Conservation (phyloP, 2,797 vertebrate species). For the Acanthornis magna region DNA sequence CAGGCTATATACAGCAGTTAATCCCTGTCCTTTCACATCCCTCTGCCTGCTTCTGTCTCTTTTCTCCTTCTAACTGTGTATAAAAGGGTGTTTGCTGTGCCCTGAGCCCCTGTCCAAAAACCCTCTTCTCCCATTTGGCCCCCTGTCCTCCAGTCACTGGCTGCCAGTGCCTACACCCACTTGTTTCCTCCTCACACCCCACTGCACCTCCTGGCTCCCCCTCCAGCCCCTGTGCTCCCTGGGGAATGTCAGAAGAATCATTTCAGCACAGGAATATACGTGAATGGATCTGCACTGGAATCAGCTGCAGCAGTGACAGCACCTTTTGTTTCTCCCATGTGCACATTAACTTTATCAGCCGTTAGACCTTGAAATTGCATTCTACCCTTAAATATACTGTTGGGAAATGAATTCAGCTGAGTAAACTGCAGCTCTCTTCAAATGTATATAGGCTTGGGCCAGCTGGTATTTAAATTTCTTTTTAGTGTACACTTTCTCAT, state of each 20-base stretch:
- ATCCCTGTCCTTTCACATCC: background rate
- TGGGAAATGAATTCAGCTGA: slow-evolving; percentile 55
- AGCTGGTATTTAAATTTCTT: slow-evolving; percentile 37
- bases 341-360: slow-evolving; percentile 13
- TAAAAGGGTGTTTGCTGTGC: background rate
- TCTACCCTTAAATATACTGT: slow-evolving; percentile 39
- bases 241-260: background rate
- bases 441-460: background rate
- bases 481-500: background rate
- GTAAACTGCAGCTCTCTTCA: slow-evolving; percentile 24
- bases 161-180: background rate
- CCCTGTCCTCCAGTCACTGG: background rate
- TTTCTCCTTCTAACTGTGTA: background rate
- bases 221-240: background rate
- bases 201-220: background rate
- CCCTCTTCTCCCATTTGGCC: background rate
- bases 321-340: slow-evolving; percentile 22
- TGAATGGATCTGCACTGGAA: background rate
- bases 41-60: background rate
- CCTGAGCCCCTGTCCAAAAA: background rate
- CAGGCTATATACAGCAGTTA: background rate
- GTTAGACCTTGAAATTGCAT: slow-evolving; percentile 58
- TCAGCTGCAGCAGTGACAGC: background rate
- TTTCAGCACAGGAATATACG: background rate
- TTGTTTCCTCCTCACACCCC: background rate